Percentiles rank a stretch among this genome's conserved stretches.
phyloP scores from a whole-genome alignment of 2,888 invertebrate species.

The Sarcophaga variegata region DNA sequence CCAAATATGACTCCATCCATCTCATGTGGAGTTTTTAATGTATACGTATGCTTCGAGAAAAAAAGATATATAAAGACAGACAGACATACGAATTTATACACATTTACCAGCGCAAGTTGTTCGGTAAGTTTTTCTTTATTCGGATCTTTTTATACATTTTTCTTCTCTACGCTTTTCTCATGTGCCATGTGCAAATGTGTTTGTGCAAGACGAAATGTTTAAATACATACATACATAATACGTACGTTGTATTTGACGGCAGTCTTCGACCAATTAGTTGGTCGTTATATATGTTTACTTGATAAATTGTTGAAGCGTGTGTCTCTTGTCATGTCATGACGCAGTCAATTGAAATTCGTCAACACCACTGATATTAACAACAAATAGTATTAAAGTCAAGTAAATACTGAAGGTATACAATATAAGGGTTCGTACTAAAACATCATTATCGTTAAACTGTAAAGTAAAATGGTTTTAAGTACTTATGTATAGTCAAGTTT shows the following conservation, averaged over 20 bases:
- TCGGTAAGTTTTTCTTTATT: constrained; percentile 56
- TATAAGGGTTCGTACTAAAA: too few species aligned
- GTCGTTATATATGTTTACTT: constrained; percentile 65
- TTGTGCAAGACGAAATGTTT: constrained; percentile 30
- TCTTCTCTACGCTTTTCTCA: constrained; percentile 8
- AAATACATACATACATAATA: not conserved
- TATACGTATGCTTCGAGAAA: not conserved
- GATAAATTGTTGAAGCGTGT: constrained; percentile 68
- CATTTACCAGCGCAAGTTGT: constrained; percentile 33
- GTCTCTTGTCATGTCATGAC: constrained; percentile 66
- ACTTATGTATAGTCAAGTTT: too few species aligned
- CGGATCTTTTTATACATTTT: constrained; percentile 35
- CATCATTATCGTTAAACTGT: too few species aligned
- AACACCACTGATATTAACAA: not conserved
- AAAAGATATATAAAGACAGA: constrained; percentile 11
- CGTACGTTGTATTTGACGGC: constrained; percentile 20
- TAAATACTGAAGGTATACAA: not conserved
- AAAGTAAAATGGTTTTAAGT: too few species aligned
- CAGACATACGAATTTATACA: constrained; percentile 5
- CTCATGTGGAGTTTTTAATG: constrained; percentile 38
- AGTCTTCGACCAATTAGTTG: constrained; percentile 67
- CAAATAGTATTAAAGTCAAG: not conserved
- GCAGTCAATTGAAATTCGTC: constrained; percentile 65
- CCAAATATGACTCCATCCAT: constrained; percentile 53
- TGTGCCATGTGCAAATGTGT: not conserved